Base-by-base conservation (phyloP, 2,113 vertebrate species). In the Synodontis membranacea region DNA sequence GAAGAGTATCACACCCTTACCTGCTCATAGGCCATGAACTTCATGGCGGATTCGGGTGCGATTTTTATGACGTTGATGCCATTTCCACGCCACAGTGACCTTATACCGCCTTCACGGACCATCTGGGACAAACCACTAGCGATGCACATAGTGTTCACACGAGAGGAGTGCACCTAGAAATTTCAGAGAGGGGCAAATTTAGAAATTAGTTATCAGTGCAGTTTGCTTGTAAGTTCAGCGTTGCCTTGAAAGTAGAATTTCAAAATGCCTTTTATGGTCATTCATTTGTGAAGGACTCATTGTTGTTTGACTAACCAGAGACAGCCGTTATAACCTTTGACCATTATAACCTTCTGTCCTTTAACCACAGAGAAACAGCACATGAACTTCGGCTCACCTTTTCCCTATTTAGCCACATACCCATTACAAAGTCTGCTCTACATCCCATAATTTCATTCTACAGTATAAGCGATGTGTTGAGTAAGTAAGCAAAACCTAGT, bases 11-110 rank as follows among this genome's bases (percentile, higher is more conserved):
- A 28, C 23, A n/a, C 70, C 25, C 28, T 83, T 86, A 99, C 98
- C 96, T 99, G 97, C 80, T 99, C 98, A 0, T 99, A 99, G 0
- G 98, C 98, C 97, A 99, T 98, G 93, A 99, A 99, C 85, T 99
- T 99, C 88, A 99, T 97, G 31, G 98, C 98, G 0, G 98, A 97
- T 88, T 99, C 98, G 0, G 98, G 98, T 0, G 96, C 98, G 0
- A 99, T 99, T 92, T 99, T 99, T 86, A 99, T 92, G 89, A 98
- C 98, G 0, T 99, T 99, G 91, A 99, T 98, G 87, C 97, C 97
- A 0, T 99, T 99, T 28, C 98, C 98, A 46, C 98, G 88, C 98
- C 98, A 99, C 23, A 99, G 94, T 0, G 98, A 98, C 84, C 93
- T 94, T 0, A 96, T 34, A 0, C 98, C 98, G 0, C 98, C 98